Evolutionary conservation across 1,140 invertebrate genomes (phyloP), one percentile per base, ranked within the genome.

Genomic region (Myzus persicae): DNA sequence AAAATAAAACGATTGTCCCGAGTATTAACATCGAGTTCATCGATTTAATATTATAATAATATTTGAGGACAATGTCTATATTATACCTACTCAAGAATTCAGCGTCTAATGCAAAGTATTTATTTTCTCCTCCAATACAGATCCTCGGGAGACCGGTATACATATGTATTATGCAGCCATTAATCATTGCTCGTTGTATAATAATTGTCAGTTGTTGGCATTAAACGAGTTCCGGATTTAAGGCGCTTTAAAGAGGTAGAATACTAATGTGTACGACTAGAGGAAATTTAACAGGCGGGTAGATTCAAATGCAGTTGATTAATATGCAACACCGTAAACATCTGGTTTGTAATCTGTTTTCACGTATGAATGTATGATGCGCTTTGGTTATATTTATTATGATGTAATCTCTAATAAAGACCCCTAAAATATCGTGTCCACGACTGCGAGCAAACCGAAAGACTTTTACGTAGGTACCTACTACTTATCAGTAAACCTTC

Each of bases 221-320:
- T n/a, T 48, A 46, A 87, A 87, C 36, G 26, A 22, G 44, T n/a
- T 48, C n/a, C 44, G 85, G 44, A 46, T 88, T 88, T 88, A 88
- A 46, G 85, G 20, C n/a, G 44, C 20, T 88, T 48, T 88, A 88
- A 88, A 88, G 18, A 46, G 18, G 31, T 88, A 48, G n/a, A 88
- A 88, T 48, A 88, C 46, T 46, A 88, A 88, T 88, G 44, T 40
- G 20, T 46, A 36, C n/a, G 20, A 88, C 31, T 46, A 20, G 85
- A 8, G 40, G 84, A 85, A 40, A 44, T 87, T 18, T 87, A 48
- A 36, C n/a, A 48, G 44, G 31, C n/a, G 22, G 18, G 20, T 48
- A 36, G 44, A 88, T 36, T 88, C n/a, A 46, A 48, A 36, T 48
- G 24, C 7, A 26, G 31, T 20, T 48, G 26, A 48, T 88, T 88